Base-by-base conservation (phyloP, 2,888 invertebrate species). In the Scrobipalpa costella region DNA sequence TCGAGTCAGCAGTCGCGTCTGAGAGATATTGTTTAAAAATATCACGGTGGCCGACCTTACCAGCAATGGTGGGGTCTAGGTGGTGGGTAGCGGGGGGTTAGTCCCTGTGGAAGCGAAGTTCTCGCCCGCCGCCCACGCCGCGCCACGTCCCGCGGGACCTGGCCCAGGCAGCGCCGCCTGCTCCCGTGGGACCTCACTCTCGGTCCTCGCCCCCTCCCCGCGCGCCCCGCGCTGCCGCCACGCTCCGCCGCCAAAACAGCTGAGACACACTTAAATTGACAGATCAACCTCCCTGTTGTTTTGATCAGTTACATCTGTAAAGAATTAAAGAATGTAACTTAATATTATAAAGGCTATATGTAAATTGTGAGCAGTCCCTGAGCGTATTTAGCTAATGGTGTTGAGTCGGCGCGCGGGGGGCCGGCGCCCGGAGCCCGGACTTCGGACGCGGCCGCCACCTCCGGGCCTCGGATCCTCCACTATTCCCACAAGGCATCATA, bases 161-260 rank as follows among this genome's bases (percentile, higher is more conserved):
- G 88, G 86, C 88, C 88, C 86, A 75, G 78, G 83, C 86, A 78
- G 84, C 75, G 83, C 86, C 88, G 86, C 90, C 90, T 80, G 88
- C 85, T 87, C 90, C 83, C 89, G 7, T 13, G 87, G 82, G 90
- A 84, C 68, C 72, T 71, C 73, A 73, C 73, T 75, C 74, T 72
- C 71, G 73, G 71, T 73, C 71, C 75, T 69, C 71, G 67, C 68
- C 67, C 70, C 70, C 72, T 74, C 76, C 71, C 72, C 63, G 70
- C 70, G 64, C 69, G 2, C 72, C 70, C 67, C 70, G 64, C 67
- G 64, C 64, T 58, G 66, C 71, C 64, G 71, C 63, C 68, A 65
- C 74, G 68, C 77, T 84, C 85, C 83, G 85, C 73, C 78, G 83
- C 82, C 84, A 83, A 86, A 85, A 77, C 84, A 84, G 84, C 83